phyloP scores from a whole-genome alignment of 2,888 invertebrate genomes.

The Patella caerulea region DNA sequence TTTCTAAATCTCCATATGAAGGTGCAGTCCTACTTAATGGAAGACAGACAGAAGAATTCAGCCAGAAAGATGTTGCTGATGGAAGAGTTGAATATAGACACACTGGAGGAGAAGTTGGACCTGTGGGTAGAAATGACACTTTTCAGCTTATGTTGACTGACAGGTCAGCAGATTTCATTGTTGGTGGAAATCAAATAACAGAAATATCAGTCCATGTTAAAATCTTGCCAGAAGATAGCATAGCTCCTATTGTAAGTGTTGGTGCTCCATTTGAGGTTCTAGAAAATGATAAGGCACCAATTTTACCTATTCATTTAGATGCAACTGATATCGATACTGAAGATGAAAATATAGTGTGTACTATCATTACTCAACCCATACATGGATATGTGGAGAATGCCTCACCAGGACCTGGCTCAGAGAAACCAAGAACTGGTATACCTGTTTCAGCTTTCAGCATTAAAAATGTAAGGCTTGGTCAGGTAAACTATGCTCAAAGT shows the following conservation, averaged over 20 bases:
- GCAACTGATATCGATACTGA: conserved; percentile 66
- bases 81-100: conserved; percentile 63
- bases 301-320: conserved; percentile 59
- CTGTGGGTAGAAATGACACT: conserved; percentile 49
- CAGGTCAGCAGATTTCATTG: conserved; percentile 53
- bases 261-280: conserved; percentile 55
- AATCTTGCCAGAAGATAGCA: conserved; percentile 66
- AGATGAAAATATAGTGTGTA: conserved; percentile 63
- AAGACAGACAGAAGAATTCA: conserved; percentile 57
- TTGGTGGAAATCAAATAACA: conserved; percentile 57
- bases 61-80: conserved; percentile 61
- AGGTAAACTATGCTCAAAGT: conserved; percentile 70
- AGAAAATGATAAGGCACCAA: conserved; percentile 63
- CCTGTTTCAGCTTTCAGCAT: conserved; percentile 67
- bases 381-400: conserved; percentile 69
- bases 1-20: conserved; percentile 56
- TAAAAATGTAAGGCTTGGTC: conserved; percentile 57
- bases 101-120: conserved; percentile 66
- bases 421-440: conserved; percentile 60
- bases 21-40: conserved; percentile 58
- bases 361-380: conserved; percentile 62
- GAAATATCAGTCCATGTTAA: conserved; percentile 58
- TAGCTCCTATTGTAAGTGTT: conserved; percentile 60
- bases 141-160: conserved; percentile 65
- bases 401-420: conserved; percentile 67